A percentile compares a stretch with the other conserved stretches of the same genome.
phyloP scores from a whole-genome alignment of 2,888 invertebrate species.

The Pterostichus niger region DNA sequence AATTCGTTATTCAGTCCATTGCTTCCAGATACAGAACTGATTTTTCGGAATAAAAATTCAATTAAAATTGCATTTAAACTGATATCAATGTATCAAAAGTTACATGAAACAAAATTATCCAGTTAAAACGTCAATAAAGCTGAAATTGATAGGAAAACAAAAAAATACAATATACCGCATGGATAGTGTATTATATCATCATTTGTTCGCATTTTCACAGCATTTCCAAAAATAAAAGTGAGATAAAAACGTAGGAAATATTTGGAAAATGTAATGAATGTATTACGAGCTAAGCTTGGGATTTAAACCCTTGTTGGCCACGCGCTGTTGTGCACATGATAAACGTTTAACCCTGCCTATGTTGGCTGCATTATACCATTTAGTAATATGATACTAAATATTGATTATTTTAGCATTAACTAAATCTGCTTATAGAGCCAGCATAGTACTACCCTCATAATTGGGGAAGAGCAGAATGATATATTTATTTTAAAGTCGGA shows the following conservation, averaged over 20 bases:
- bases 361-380: slow-evolving; percentile 20
- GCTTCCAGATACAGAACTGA: background rate
- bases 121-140: slow-evolving; percentile 36
- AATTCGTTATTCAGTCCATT: slow-evolving; percentile 26
- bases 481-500: slow-evolving; percentile 44
- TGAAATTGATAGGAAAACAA: slow-evolving; percentile 1
- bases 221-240: background rate
- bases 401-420: slow-evolving; percentile 52
- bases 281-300: slow-evolving; percentile 27
- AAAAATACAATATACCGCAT: slow-evolving; percentile 14
- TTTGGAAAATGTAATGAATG: slow-evolving; percentile 28
- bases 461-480: slow-evolving; percentile 21
- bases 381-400: slow-evolving; percentile 51
- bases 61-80: slow-evolving; percentile 36
- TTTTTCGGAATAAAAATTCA: slow-evolving; percentile 24
- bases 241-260: background rate
- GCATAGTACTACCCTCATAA: slow-evolving; percentile 8
- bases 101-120: slow-evolving; percentile 24
- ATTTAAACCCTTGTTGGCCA: slow-evolving; percentile 9
- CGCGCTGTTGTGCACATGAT: slow-evolving; percentile 7
- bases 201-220: background rate
- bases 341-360: slow-evolving; percentile 29
- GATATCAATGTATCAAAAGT: slow-evolving; percentile 29
- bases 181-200: slow-evolving; percentile 34
- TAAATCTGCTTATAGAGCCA: slow-evolving; percentile 38